These are phyloP conservation scores for Matsumurasca onukii DNA, from an alignment of 1,140 invertebrate species.

Conservation along the genomic window DNA sequence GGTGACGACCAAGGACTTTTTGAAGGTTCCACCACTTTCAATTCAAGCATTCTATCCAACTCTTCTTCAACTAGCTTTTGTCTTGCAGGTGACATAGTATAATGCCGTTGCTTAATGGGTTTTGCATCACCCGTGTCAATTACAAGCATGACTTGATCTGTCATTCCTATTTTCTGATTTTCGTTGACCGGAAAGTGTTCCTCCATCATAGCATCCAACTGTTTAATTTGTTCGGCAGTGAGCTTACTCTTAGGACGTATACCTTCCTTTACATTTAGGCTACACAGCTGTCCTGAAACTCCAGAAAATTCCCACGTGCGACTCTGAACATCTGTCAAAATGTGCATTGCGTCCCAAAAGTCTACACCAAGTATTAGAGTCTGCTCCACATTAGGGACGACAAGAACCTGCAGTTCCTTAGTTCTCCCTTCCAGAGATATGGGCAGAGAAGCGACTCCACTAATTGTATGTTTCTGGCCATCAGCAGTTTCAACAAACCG, in stretches of 20 bases:
- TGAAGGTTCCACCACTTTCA: neutral
- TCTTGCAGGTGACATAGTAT: neutral
- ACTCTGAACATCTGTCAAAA: neutral
- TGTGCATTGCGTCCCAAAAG: slow-evolving; percentile 8
- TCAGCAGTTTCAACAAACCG: neutral
- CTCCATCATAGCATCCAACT: neutral
- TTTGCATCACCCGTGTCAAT: neutral
- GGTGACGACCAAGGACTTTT: neutral
- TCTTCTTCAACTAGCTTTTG: neutral
- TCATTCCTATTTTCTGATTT: neutral
- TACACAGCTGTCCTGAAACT: neutral
- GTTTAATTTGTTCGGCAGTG: neutral
- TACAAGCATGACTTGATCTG: neutral
- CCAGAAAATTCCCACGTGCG: neutral
- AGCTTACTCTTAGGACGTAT: neutral
- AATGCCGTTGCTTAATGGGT: neutral
- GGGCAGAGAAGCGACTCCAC: neutral
- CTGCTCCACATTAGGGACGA: neutral
- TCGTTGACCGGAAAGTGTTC: neutral
- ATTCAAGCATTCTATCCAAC: neutral
- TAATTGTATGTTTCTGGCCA: neutral
- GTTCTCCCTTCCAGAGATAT: neutral
- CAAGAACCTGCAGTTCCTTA: neutral
- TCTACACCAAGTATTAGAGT: neutral
- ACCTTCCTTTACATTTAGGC: neutral